A percentile compares a stretch with the other conserved stretches of the same genome.
These are phyloP conservation scores for Papilio demoleus DNA, from an alignment of 2,888 invertebrate species.

Conservation along the genomic window DNA sequence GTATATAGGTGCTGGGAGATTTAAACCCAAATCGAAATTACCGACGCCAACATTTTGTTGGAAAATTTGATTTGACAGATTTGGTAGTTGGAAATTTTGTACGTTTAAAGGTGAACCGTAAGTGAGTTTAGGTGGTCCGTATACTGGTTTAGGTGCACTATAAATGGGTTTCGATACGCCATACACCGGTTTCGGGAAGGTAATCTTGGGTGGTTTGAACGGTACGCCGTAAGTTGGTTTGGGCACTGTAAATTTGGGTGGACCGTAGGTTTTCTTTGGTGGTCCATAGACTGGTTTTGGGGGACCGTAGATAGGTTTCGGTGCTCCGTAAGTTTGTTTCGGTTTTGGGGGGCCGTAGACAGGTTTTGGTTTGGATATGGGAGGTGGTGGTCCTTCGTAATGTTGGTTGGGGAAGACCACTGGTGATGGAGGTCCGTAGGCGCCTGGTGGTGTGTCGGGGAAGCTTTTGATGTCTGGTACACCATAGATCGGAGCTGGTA, in stretches of 20 bases:
- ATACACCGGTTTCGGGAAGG: slow-evolving; percentile 61
- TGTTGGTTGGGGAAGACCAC: slow-evolving; percentile 66
- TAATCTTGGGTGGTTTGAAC: slow-evolving; percentile 62
- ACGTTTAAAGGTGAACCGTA: slow-evolving; percentile 60
- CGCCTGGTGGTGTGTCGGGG: slow-evolving; percentile 65
- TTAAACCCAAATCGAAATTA: slow-evolving; percentile 61
- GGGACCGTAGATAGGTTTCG: slow-evolving; percentile 60
- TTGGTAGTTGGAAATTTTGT: slow-evolving; percentile 52
- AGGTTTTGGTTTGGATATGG: slow-evolving; percentile 67
- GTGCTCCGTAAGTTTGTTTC: slow-evolving; percentile 66
- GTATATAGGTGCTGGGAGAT: slow-evolving; percentile 74
- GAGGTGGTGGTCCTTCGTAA: slow-evolving; percentile 82
- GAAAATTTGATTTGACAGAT: slow-evolving; percentile 51
- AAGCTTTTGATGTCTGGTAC: slow-evolving; percentile 76
- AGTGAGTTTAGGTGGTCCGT: slow-evolving; percentile 63
- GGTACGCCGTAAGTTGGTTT: slow-evolving; percentile 69
- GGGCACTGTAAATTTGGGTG: slow-evolving; percentile 61
- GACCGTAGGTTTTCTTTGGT: slow-evolving; percentile 64
- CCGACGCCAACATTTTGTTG: slow-evolving; percentile 47
- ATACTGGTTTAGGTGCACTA: slow-evolving; percentile 75
- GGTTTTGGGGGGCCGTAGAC: slow-evolving; percentile 65
- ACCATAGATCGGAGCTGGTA: slow-evolving; percentile 84
- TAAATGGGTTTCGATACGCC: slow-evolving; percentile 65
- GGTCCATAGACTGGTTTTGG: slow-evolving; percentile 69
- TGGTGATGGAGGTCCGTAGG: slow-evolving; percentile 81